Conservation (phyloP, 2,797 vertebrate species). For the Pantherophis alleghaniensis region DNA sequence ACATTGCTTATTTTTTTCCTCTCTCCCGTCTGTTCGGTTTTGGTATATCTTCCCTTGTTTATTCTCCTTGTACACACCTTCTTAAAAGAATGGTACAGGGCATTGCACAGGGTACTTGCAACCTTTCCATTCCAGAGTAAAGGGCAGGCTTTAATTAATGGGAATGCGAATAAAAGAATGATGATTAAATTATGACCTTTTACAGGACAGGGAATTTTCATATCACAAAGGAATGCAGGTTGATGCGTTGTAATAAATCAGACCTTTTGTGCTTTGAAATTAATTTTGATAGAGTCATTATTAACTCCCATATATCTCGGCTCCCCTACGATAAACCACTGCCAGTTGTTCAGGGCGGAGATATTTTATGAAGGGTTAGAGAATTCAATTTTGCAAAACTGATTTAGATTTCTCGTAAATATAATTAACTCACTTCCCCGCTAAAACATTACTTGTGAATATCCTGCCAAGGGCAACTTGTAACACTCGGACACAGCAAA, state of each 20-base stretch:
- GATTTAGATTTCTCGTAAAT: slow-evolving; percentile 50
- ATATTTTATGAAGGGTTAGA: slow-evolving; percentile 49
- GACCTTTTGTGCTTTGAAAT: slow-evolving; percentile 41
- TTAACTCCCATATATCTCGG: slow-evolving; percentile 44
- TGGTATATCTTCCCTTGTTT: background rate
- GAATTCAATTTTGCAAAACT: slow-evolving; percentile 30
- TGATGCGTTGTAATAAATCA: slow-evolving; percentile 54
- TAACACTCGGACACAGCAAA: background rate
- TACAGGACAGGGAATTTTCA: slow-evolving; percentile 31
- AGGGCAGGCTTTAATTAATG: slow-evolving; percentile 49
- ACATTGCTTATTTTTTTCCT: background rate
- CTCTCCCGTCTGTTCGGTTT: background rate
- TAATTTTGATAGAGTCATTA: slow-evolving; percentile 56
- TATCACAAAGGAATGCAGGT: slow-evolving; percentile 32
- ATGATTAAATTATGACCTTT: slow-evolving; percentile 54
- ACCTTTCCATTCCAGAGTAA: slow-evolving; percentile 32
- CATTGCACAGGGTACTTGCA: background rate
- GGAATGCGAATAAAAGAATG: slow-evolving; percentile 36
- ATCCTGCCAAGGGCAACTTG: background rate
- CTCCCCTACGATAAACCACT: slow-evolving; percentile 25
- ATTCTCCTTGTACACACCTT: background rate
- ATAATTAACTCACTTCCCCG: slow-evolving; percentile 38
- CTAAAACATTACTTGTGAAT: slow-evolving; percentile 19
- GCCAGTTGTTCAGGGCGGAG: slow-evolving; percentile 27
- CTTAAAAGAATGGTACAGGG: background rate